Percentiles rank a stretch among this genome's conserved stretches.
Evolutionary conservation across 2,888 invertebrate species (phyloP).

Genomic region (Campopleginae sp.): DNA sequence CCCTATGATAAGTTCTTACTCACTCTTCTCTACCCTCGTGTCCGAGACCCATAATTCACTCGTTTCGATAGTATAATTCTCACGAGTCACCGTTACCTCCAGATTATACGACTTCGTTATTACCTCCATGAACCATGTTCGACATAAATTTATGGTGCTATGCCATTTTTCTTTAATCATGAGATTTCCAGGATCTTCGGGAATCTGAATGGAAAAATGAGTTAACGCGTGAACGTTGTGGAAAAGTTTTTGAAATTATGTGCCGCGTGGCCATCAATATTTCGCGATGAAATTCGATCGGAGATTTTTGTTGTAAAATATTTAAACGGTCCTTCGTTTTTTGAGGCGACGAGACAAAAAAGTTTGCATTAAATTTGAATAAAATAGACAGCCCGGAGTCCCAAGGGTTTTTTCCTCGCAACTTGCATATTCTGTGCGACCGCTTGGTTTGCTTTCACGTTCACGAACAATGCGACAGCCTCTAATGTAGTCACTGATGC

Average conservation of each 20-base stretch:
- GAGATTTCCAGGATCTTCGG: no score
- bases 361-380: background rate
- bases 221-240: no score
- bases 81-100: constrained; percentile 7
- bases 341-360: background rate
- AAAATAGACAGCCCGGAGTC: background rate
- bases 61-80: constrained; percentile 16
- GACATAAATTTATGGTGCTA: background rate
- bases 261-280: no score
- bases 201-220: background rate
- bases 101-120: background rate
- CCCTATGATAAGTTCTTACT: constrained; percentile 10
- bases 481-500: constrained; percentile 28
- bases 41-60: constrained; percentile 18
- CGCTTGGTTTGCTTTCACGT: constrained; percentile 24
- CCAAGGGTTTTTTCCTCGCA: background rate
- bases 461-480: constrained; percentile 15
- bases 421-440: constrained; percentile 3
- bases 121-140: background rate
- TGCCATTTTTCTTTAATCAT: background rate
- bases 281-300: background rate
- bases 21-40: background rate
- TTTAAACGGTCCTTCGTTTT: background rate
- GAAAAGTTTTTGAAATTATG: no score
- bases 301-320: background rate